phyloP scores from a whole-genome alignment of 2,888 invertebrate genomes.

The Dilophus febrilis region DNA sequence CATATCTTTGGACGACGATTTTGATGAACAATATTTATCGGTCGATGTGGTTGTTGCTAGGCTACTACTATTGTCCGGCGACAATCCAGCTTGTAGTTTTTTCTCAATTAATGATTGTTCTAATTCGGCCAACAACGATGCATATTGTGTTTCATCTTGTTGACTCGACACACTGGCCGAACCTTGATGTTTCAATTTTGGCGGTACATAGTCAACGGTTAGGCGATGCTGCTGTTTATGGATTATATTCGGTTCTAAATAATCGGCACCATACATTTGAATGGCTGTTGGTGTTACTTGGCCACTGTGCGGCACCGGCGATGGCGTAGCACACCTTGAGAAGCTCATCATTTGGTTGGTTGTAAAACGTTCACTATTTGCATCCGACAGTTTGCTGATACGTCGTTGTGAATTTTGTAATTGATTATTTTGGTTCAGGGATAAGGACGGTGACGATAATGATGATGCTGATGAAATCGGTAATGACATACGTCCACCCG shows the following conservation, averaged over 20 bases:
- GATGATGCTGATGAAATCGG: slow-evolving; percentile 9
- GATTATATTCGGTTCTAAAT: slow-evolving; percentile 23
- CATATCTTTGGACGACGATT: slow-evolving; percentile 26
- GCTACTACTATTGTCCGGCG: slow-evolving; percentile 20
- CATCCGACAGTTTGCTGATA: slow-evolving; percentile 20
- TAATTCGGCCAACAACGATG: slow-evolving; percentile 32
- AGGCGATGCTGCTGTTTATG: slow-evolving; percentile 31
- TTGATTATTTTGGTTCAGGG: slow-evolving; percentile 7
- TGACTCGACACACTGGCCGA: slow-evolving; percentile 25
- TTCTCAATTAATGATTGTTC: slow-evolving; percentile 30
- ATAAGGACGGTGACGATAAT: slow-evolving; percentile 12
- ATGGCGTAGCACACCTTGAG: slow-evolving; percentile 27
- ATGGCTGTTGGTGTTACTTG: slow-evolving; percentile 6
- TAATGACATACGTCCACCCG: not conserved
- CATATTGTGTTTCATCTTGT: slow-evolving; percentile 24
- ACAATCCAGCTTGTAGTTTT: slow-evolving; percentile 19
- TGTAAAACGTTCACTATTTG: slow-evolving; percentile 29
- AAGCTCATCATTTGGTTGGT: slow-evolving; percentile 33
- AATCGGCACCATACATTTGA: slow-evolving; percentile 5
- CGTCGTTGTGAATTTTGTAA: slow-evolving; percentile 4
- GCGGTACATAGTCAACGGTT: slow-evolving; percentile 22
- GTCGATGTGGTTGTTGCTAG: slow-evolving; percentile 20
- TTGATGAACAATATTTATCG: slow-evolving; percentile 20
- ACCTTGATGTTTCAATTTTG: slow-evolving; percentile 9
- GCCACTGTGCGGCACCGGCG: slow-evolving; percentile 29